Base-by-base conservation (phyloP, 1,140 invertebrate genomes). In the Lucilia cuprina region DNA sequence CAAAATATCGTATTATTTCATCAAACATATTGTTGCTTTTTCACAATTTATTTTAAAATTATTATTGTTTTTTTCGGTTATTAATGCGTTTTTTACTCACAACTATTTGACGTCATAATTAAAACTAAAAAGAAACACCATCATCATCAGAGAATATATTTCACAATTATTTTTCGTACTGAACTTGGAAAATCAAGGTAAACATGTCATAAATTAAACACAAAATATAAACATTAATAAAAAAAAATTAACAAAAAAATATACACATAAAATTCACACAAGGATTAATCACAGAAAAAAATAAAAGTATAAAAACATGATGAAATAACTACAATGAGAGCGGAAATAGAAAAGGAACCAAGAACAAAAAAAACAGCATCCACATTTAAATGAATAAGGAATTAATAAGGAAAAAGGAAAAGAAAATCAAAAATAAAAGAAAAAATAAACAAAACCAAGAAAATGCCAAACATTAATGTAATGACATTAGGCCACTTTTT, bases 181-280 rank as follows among this genome's bases (percentile, higher is more conserved):
- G 19, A 70, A 70, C 65, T 70, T 70, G 65, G 65, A 70, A 70
- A 70, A 19, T 21, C 65, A 70, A 70, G 65, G 65, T 70, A 70
- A 70, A 70, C 65, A 70, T 25, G n/a, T 12, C 65, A 70, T 21
- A 70, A 70, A 70, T 70, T 70, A 10, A 60, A 70, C 65, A 25
- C 19, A 70, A 60, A 60, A 60, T n/a, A 60, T 60, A 60, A 60
- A 60, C 55, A 60, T 60, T 60, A n/a, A 30, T 30, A 30, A 30
- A n/a, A 60, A 60, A 60, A 60, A 60, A 70, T 70, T 70, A 70
- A 21, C 19, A 21, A 19, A 19, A 70, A 70, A 65, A 65, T n/a
- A n/a, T 21, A 25, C 17, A 21, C 19, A 30, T 60, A n/a, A 60
- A 60, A 60, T n/a, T 3, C 25, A 17, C 8, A 65, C 65, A 70